Conservation (phyloP, 2,888 invertebrate genomes). For the Leptopilina syphax region DNA sequence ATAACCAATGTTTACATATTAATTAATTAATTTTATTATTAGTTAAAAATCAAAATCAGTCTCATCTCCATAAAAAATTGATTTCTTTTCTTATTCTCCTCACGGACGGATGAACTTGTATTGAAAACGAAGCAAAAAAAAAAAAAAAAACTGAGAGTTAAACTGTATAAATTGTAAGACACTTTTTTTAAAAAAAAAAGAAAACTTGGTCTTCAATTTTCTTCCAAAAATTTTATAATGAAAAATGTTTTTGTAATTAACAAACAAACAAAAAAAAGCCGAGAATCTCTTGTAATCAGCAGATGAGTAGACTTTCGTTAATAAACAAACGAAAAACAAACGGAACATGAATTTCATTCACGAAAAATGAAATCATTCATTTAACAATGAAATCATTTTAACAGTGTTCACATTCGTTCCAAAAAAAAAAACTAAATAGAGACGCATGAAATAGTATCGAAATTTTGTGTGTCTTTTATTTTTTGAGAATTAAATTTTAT, state of each 20-base stretch:
- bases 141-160: constrained; percentile 30
- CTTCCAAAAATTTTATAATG: neutral
- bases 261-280: constrained; percentile 44
- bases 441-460: too few relatives aligned
- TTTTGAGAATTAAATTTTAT: too few relatives aligned
- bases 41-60: constrained; percentile 25
- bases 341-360: constrained; percentile 18
- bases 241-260: neutral
- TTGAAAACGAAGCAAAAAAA: constrained; percentile 30
- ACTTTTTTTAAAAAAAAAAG: neutral
- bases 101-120: constrained; percentile 39
- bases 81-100: constrained; percentile 41
- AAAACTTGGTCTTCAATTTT: neutral
- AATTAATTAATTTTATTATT: neutral
- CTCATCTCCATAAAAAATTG: constrained; percentile 5
- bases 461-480: too few relatives aligned
- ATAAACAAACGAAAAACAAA: constrained; percentile 40
- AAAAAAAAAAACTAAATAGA: too few relatives aligned
- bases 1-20: too few relatives aligned
- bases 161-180: neutral
- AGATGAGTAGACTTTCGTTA: constrained; percentile 20
- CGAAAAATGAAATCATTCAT: neutral
- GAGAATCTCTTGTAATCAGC: constrained; percentile 47
- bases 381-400: too few relatives aligned
- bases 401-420: constrained; percentile 22